Base-by-base conservation (phyloP, 2,113 vertebrate species). In the Mungos mungo region DNA sequence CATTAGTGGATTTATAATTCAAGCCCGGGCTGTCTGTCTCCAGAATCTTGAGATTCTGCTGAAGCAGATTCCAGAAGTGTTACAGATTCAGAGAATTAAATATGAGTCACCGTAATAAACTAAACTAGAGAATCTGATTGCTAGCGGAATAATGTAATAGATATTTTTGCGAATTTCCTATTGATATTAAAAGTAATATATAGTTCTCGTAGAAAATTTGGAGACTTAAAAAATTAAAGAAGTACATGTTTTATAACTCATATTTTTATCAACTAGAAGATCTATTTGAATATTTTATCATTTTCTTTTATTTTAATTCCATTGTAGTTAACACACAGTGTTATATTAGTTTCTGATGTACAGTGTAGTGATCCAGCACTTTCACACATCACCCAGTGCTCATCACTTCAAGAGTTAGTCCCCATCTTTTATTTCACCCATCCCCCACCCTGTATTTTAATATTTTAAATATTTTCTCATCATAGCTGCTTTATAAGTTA, bases 401-500 rank as follows among this genome's bases (percentile, higher is more conserved):
- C 74, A 77, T 77, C 41, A 16, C 9, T 27, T 31, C 74, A 31
- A 18, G 45, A 7, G 47, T 31, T 47, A 16, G 47, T 77, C 15
- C 15, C 15, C 27, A 31, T 77, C 74, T 47, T 31, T 31, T 47
- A 31, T 77, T 77, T 77, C 14, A 47, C 27, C 74, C 41, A 77
- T 77, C 27, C 74, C 41, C 41, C 41, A 77, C 41, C 47, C 74
- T 74, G 13, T 45, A 57, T 71, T 38, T 93, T 50, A 93, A 0
- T 69, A 63, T 94, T 90, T 63, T 57, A 92, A 81, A 71, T 57
- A 3, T 33, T 50, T 84, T 97, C 41, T 96, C 69, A 88, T 80
- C 23, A 57, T 69, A 31, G 3, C 19, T 95, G 21, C 88, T 95
- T 19, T 89, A 66, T 91, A 96, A 89, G 12, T 95, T 96, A 93